Conservation (phyloP, 2,113 vertebrate genomes). For the Atherinomorus stipes region DNA sequence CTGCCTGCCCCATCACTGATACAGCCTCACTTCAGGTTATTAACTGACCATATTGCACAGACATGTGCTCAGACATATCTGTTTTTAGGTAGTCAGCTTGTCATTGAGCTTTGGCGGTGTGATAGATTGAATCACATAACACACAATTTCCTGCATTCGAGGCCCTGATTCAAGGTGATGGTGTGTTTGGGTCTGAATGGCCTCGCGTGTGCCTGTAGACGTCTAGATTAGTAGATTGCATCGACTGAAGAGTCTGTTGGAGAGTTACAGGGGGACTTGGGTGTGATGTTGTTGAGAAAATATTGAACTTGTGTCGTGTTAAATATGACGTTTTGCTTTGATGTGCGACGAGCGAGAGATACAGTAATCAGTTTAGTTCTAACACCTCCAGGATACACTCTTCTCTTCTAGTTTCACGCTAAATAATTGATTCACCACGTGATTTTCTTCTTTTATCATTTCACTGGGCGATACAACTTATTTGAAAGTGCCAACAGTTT, state of each 20-base stretch:
- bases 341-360: constrained; percentile 51
- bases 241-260: constrained; percentile 45
- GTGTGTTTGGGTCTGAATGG: constrained; percentile 38
- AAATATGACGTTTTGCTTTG: constrained; percentile 26
- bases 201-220: constrained; percentile 50
- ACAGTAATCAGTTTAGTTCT: constrained; percentile 49
- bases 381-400: constrained; percentile 15
- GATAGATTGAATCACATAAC: constrained; percentile 42
- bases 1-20: constrained; percentile 43
- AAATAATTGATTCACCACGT: constrained; percentile 61
- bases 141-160: constrained; percentile 39
- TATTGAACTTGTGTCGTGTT: constrained; percentile 25
- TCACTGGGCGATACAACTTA: constrained; percentile 21
- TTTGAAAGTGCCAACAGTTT: constrained; percentile 34
- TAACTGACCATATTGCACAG: constrained; percentile 53
- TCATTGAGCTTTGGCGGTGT: constrained; percentile 34
- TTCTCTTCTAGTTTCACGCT: constrained; percentile 52
- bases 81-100: constrained; percentile 34
- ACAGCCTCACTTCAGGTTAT: constrained; percentile 55
- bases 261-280: constrained; percentile 29
- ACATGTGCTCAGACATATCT: constrained; percentile 54
- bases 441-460: constrained; percentile 32
- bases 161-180: constrained; percentile 1
- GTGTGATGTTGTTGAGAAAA: constrained; percentile 33
- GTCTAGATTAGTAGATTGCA: constrained; percentile 59